These are phyloP conservation scores for Hestina assimilis DNA, from an alignment of 1,140 invertebrate genomes.

Conservation along the genomic window DNA sequence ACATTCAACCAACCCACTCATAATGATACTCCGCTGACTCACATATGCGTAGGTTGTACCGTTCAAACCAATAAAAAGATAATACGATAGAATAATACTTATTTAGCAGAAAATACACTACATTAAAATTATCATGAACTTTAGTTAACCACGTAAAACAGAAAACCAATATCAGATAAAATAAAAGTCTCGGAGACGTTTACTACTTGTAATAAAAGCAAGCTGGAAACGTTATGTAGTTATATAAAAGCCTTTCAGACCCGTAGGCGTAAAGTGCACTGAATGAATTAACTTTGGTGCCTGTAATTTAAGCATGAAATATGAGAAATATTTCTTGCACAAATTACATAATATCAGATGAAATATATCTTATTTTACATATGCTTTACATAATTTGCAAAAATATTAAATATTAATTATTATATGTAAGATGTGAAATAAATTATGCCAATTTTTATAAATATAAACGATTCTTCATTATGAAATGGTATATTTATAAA, in stretches of 20 bases:
- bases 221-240: conserved; percentile 13
- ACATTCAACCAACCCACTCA: conserved; percentile 24
- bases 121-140: conserved; percentile 5
- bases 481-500: too few species aligned
- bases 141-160: conserved; percentile 18
- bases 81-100: conserved; percentile 11
- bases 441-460: too few species aligned
- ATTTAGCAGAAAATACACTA: conserved; percentile 8
- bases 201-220: conserved; percentile 24
- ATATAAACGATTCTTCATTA: too few species aligned
- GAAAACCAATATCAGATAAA: conserved; percentile 18
- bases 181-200: conserved; percentile 22
- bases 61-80: conserved; percentile 4
- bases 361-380: too few species aligned
- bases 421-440: too few species aligned
- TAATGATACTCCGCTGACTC: conserved; percentile 17
- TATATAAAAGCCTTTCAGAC: conserved; percentile 16
- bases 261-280: conserved; percentile 33
- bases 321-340: too few species aligned
- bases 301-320: conserved; percentile 10
- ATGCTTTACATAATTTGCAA: too few species aligned
- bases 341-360: too few species aligned
- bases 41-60: conserved; percentile 12
- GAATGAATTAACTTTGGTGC: conserved; percentile 14
- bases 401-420: too few species aligned